Evolutionary conservation across 2,888 invertebrate species (phyloP), one percentile per base, ranked within the genome.

Genomic region (Drosophila histrio): DNA sequence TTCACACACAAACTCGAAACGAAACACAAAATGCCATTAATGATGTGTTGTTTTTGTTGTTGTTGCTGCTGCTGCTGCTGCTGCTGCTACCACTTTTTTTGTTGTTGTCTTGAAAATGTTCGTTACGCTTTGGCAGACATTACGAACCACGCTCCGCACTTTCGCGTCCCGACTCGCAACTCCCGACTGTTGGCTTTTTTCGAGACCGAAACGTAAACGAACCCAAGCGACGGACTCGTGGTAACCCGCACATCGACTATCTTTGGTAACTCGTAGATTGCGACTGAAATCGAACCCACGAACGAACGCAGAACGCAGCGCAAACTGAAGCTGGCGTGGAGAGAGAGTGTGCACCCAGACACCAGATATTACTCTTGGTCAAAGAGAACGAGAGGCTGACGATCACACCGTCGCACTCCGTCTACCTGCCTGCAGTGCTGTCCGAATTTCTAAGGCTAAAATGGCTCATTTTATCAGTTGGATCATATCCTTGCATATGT

Each of bases 91-190:
- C 53, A 49, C 24, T 60, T 46, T 28, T 58, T 43, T 41, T 67
- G 60, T 71, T 66, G 59, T 78, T 70, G 77, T 63, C 67, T 77
- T 79, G 67, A 58, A 79, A 76, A 76, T 67, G 58, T 85, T 87
- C 84, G 84, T 84, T 87, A 84, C 84, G 84, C 84, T 85, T 84
- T 82, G 79, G 77, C 88, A 84, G 86, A 77, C 86, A 84, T 87
- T 87, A 87, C 86, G 87, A 87, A 72, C 85, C 82, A 85, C 77
- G 74, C 87, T 81, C 79, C 73, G 79, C 78, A 74, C 76, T 72
- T 74, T 74, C 69, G 67, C 72, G 41, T 68, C 44, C 71, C 28
- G 59, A 60, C 58, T 68, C 21, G 53, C 39, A 36, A 24, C 15
- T 11, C 17, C 8, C 46, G 5, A 9, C 15, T 30, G 47, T 13